Evolutionary conservation across 2,113 vertebrate genomes (phyloP).

Genomic region (Monarcha castaneiventris): DNA sequence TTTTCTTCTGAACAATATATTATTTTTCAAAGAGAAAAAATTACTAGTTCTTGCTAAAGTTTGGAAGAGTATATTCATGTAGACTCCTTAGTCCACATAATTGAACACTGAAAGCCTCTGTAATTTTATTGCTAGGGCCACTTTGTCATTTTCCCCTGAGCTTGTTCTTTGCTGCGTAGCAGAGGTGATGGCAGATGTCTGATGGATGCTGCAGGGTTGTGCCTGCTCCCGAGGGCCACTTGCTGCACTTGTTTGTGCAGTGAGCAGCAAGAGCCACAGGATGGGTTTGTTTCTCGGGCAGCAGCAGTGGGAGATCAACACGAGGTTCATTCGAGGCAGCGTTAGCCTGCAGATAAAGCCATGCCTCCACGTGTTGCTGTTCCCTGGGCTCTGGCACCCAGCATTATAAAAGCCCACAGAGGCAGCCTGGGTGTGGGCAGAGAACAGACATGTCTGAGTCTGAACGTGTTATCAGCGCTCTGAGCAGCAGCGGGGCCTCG

Average conservation of each 20-base stretch:
- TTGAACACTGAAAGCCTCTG: not conserved
- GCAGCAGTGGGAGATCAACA: not conserved
- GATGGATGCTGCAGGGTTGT: not conserved
- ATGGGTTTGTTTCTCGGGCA: not conserved
- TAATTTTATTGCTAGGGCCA: not conserved
- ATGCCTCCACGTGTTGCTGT: not conserved
- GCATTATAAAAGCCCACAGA: not conserved
- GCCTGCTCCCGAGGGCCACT: not conserved
- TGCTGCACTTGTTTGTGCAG: not conserved
- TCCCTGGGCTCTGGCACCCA: not conserved
- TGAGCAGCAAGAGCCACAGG: not conserved
- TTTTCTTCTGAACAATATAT: not conserved
- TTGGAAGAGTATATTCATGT: not conserved
- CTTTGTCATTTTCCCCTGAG: not conserved
- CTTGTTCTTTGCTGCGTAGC: not conserved
- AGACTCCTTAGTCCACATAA: not conserved
- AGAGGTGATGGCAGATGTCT: not conserved
- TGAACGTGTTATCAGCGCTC: not conserved
- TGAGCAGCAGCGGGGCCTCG: not conserved
- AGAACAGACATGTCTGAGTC: not conserved
- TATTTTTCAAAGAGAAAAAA: not conserved
- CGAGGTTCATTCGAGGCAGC: not conserved
- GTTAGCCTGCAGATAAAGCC: not conserved
- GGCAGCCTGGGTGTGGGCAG: slow-evolving; percentile 2
- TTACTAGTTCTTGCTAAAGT: not conserved